phyloP scores from a whole-genome alignment of 2,888 invertebrate genomes.

The Embidobia sp. region DNA sequence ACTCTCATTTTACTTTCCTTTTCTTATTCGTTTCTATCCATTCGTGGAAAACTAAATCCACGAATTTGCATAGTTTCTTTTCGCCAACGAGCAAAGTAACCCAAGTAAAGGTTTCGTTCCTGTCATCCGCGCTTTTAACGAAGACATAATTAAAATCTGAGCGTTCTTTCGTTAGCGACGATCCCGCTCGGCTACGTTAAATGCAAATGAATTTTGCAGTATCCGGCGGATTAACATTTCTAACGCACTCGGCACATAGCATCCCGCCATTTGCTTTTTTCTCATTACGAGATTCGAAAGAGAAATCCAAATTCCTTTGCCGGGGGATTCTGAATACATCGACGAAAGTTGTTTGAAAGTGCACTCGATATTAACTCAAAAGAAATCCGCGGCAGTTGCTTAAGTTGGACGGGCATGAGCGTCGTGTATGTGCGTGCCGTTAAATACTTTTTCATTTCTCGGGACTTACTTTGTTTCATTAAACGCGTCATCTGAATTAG shows the following conservation, averaged over 20 bases:
- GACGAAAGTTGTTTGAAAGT: slow-evolving; percentile 40
- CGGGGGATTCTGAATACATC: slow-evolving; percentile 38
- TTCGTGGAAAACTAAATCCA: slow-evolving; percentile 62
- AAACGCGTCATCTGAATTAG: slow-evolving; percentile 31
- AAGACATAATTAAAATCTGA: slow-evolving; percentile 66
- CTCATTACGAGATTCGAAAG: slow-evolving; percentile 62
- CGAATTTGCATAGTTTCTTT: slow-evolving; percentile 63
- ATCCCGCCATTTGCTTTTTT: slow-evolving; percentile 57
- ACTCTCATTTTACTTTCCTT: slow-evolving; percentile 51
- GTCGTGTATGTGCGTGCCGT: slow-evolving; percentile 19
- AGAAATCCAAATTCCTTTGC: slow-evolving; percentile 57
- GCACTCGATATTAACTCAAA: slow-evolving; percentile 45
- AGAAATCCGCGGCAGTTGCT: slow-evolving; percentile 40
- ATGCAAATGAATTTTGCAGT: slow-evolving; percentile 66
- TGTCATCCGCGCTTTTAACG: slow-evolving; percentile 65
- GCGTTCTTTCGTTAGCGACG: slow-evolving; percentile 63
- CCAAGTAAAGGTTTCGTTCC: slow-evolving; percentile 64
- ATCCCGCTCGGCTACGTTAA: slow-evolving; percentile 63
- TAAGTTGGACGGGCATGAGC: slow-evolving; percentile 24
- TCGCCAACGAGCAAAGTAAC: slow-evolving; percentile 51
- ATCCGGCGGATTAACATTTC: slow-evolving; percentile 67
- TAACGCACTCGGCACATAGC: slow-evolving; percentile 61
- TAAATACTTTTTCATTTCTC: slow-evolving; percentile 38
- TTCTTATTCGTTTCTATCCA: slow-evolving; percentile 53
- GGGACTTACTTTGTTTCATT: slow-evolving; percentile 29